A percentile compares a stretch with the other conserved stretches of the same genome.
phyloP scores from a whole-genome alignment of 2,797 vertebrate genomes.

The Xiphorhynchus erythropygius region DNA sequence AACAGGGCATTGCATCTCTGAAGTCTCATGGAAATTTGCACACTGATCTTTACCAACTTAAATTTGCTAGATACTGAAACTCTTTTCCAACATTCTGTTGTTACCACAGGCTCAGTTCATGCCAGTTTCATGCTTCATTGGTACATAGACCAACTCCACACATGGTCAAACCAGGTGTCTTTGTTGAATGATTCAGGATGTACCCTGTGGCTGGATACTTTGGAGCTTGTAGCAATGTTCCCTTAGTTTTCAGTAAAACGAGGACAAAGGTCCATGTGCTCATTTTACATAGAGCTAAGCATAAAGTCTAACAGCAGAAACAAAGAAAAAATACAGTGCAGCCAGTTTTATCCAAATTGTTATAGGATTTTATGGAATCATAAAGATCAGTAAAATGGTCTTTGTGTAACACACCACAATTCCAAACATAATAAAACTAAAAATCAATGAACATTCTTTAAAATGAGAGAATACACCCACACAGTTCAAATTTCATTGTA shows the following conservation, averaged over 20 bases:
- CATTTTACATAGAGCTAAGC: neutral
- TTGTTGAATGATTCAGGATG: neutral
- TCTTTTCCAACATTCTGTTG: neutral
- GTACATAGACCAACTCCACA: neutral
- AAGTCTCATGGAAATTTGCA: neutral
- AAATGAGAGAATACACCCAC: constrained; percentile 58
- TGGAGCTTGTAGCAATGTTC: fast-evolving
- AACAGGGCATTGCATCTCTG: neutral
- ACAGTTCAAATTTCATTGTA: constrained; percentile 53
- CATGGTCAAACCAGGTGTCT: neutral
- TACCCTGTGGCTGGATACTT: neutral
- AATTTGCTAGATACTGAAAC: neutral
- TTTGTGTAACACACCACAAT: constrained; percentile 50
- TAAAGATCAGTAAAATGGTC: constrained; percentile 41
- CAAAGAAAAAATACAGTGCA: neutral
- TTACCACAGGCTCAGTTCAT: neutral
- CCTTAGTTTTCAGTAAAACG: neutral
- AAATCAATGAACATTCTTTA: constrained; percentile 53
- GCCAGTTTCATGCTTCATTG: neutral
- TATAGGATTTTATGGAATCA: constrained; percentile 32
- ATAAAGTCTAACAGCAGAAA: constrained; percentile 25
- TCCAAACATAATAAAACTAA: constrained; percentile 52
- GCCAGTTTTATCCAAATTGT: constrained; percentile 21
- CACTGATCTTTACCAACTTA: neutral
- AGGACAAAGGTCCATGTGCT: neutral